Base-by-base conservation (phyloP, 2,797 vertebrate species). In the Chiloscyllium punctatum region DNA sequence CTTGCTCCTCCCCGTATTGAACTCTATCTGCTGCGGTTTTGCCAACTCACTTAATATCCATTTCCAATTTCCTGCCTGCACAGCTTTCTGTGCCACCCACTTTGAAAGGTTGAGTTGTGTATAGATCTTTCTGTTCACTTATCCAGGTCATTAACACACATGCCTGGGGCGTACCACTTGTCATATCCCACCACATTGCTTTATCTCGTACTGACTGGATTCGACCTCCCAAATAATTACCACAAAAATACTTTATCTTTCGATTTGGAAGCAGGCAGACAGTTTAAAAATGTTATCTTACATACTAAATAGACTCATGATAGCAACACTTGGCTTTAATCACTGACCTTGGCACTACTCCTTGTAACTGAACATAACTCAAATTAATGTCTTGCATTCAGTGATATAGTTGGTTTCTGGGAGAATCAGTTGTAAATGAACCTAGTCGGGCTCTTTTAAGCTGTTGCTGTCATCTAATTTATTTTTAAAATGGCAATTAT, bases 341-440 rank as follows among this genome's bases (percentile, higher is more conserved):
- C 21, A 69, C 66, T 92, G 62, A 69, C n/a, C 33, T 69, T 92
- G 62, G 66, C 62, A 68, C 62, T 37, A 68, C 1, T 92, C 66
- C 15, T 88, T 66, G 37, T 92, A 37, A 92, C 23, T 42, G 66
- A 92, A 42, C n/a, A 69, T 92, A 23, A 42, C 66, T 68, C 62
- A 92, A 92, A 42, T 92, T 92, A 92, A 68, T 92, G 68, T 11
- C 62, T 69, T 92, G 57, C 53, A 91, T 91, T 84, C 18, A 37
- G 57, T 7, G 2, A 69, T 92, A 69, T 69, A 69, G 66, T 25
- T 92, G 62, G 30, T 92, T 92, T 92, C 66, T 23, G 42, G 23
- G 90, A 15, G 37, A 69, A 42, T 13, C 62, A 69, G n/a, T 25
- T 92, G 33, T n/a, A 69, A 92, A 92, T 4, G 66, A 69, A 68